Evolutionary conservation across 2,888 invertebrate species (phyloP), one percentile per base, ranked within the genome.

Genomic region (Aromia moschata): DNA sequence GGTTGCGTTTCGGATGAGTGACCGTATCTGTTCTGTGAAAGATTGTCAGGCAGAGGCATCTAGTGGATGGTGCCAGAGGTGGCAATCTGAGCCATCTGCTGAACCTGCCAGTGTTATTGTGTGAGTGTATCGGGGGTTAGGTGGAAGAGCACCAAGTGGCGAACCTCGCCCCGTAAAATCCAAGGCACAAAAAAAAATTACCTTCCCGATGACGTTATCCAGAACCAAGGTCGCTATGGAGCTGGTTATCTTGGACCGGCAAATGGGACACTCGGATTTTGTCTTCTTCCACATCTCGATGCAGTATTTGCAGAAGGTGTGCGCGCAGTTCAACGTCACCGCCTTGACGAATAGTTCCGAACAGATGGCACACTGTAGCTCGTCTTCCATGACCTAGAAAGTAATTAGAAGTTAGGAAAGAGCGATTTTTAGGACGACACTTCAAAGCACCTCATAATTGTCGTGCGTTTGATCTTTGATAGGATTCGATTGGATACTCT

Each of bases 341-440:
- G 92, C 87, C 74, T 84, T 82, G 0, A 92, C 83, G 74, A 91
- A 90, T 5, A 92, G 80, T 76, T 92, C 92, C 15, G 87, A 87
- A 72, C 92, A 92, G 53, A 93, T 87, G 62, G 87, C 86, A 76
- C 92, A 92, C 68, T 89, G 88, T 17, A 92, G 80, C 73, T 92
- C 91, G 68, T 84, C 84, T 70, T 91, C 87, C 83, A 89, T 70
- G 36, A 69, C 66, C 58, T 78, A 69, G 58, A 62, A 64, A 54
- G 25, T 10, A 15, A n/a, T 41, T 15, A 2, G 38, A 10, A 20
- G n/a, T 15, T 30, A 12, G 14, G 17, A 4, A 7, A 2, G 2
- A 14, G 1, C 2, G 10, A 16, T 17, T 25, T 25, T 4, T 25
- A 9, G 9, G 25, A 25, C 25, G 25, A n/a, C n/a, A n/a, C n/a